Evolutionary conservation across 2,797 vertebrate genomes (phyloP).

Genomic region (Adrianichthys oophorus): DNA sequence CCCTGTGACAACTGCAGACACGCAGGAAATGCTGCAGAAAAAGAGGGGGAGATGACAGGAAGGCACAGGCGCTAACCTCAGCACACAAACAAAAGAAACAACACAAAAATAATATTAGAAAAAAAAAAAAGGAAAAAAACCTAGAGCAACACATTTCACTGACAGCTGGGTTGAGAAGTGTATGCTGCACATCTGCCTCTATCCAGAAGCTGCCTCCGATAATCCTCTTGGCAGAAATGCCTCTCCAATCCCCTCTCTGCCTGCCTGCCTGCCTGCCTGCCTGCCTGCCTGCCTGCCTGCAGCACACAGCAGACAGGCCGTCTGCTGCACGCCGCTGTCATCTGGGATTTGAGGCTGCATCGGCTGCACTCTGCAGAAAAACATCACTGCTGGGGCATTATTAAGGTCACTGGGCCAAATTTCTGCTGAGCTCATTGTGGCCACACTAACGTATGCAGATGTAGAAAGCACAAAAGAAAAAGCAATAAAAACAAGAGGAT

Average conservation of each 20-base stretch:
- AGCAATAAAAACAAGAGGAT: background rate
- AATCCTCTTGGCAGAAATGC: conserved; percentile 79
- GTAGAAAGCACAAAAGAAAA: background rate
- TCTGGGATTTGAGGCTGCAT: conserved; percentile 21
- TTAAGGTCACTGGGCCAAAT: conserved; percentile 34
- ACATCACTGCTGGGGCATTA: conserved; percentile 8
- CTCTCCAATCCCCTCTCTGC: conserved; percentile 66
- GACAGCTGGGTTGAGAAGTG: conserved; percentile 29
- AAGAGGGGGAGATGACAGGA: conserved; percentile 11
- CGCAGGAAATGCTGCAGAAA: conserved; percentile 48
- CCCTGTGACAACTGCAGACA: conserved; percentile 49
- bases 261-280: conserved; percentile 52
- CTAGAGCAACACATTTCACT: background rate
- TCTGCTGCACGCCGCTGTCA: conserved; percentile 32
- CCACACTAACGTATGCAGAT: background rate
- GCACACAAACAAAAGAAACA: conserved; percentile 3
- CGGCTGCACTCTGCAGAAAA: conserved; percentile 7
- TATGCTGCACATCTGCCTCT: conserved; percentile 54
- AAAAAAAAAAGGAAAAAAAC: conserved; percentile 15
- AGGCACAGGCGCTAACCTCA: background rate
- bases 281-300: conserved; percentile 52
- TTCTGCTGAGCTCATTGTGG: conserved; percentile 18
- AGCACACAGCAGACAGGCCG: conserved; percentile 48
- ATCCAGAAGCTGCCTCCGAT: conserved; percentile 75
- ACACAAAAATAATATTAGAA: conserved; percentile 4